Evolutionary conservation across 2,113 vertebrate species (phyloP).

Genomic region (Galeopterus variegatus): DNA sequence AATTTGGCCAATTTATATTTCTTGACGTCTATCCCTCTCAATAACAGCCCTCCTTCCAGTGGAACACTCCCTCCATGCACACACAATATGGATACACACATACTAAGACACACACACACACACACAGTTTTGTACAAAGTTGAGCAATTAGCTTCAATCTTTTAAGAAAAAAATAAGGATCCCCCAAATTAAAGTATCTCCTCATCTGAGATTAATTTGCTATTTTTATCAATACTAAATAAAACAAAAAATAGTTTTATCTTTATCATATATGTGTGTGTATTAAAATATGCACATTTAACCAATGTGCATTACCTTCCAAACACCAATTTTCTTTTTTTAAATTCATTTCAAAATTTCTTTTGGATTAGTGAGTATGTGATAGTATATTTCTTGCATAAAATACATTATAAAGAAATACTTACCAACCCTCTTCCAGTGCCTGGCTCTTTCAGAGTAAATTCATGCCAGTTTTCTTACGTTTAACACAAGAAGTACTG

Average conservation of each 20-base stretch:
- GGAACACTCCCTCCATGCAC: neutral
- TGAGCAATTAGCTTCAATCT: neutral
- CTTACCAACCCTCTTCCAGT: neutral
- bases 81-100: neutral
- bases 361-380: neutral
- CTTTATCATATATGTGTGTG: neutral
- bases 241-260: neutral
- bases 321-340: neutral
- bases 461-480: neutral
- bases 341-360: constrained; percentile 2
- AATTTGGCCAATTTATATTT: neutral
- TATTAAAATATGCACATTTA: neutral
- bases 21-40: neutral
- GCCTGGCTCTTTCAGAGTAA: neutral
- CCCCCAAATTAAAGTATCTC: neutral
- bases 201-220: neutral
- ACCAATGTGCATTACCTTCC: neutral
- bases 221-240: neutral
- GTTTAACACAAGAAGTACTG: neutral
- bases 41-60: neutral
- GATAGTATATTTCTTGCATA: neutral
- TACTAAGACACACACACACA: neutral
- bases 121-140: neutral
- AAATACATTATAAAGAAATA: neutral
- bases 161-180: neutral